Evolutionary conservation across 2,797 vertebrate species (phyloP).

Genomic region (Otolemur crassicaudatus): DNA sequence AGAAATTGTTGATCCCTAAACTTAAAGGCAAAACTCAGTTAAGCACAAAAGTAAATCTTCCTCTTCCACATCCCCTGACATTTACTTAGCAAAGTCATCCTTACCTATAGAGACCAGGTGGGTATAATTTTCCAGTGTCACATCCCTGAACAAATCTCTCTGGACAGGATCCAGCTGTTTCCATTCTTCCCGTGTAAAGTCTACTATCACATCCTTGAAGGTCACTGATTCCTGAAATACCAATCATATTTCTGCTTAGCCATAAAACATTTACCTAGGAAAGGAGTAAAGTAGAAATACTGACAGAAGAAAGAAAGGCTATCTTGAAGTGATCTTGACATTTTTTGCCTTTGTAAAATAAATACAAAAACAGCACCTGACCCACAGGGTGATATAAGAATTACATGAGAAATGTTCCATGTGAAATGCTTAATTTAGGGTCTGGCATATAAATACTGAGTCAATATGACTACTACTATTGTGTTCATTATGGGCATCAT

Average conservation of each 20-base stretch:
- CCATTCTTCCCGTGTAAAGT: conserved; percentile 82
- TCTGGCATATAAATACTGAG: neutral
- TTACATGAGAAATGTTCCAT: neutral
- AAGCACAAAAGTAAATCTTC: neutral
- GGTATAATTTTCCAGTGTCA: conserved; percentile 81
- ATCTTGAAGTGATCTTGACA: neutral
- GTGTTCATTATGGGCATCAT: neutral
- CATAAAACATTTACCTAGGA: neutral
- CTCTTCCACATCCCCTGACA: neutral
- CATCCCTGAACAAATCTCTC: conserved; percentile 80
- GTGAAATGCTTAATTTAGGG: neutral
- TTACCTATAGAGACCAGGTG: conserved; percentile 82
- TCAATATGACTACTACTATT: neutral
- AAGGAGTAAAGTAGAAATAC: neutral
- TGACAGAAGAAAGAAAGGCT: neutral
- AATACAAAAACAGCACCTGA: neutral
- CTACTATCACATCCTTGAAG: conserved; percentile 80
- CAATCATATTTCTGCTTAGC: conserved; percentile 37
- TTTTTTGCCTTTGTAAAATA: neutral
- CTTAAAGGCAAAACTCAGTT: neutral
- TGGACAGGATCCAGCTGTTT: conserved; percentile 79
- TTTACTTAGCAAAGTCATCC: neutral
- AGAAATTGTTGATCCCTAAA: neutral
- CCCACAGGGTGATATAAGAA: neutral
- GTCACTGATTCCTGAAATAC: conserved; percentile 79